phyloP scores from a whole-genome alignment of 2,797 vertebrate genomes.

The Phoeniculus purpureus region DNA sequence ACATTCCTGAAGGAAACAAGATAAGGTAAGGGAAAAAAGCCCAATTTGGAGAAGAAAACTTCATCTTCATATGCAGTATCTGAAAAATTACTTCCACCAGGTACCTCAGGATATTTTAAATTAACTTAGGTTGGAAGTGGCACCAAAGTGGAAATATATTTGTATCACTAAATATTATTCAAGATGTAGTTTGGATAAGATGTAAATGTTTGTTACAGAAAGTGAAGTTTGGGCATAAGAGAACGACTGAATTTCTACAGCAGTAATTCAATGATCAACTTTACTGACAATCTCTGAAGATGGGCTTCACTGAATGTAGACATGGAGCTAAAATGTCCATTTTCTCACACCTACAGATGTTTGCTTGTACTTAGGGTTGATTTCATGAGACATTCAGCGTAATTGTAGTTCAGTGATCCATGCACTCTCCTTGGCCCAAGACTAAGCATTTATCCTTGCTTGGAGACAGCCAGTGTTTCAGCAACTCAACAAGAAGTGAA shows the following conservation, averaged over 20 bases:
- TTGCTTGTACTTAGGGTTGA: background rate
- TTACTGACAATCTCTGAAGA: background rate
- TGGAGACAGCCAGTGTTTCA: background rate
- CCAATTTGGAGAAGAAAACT: background rate
- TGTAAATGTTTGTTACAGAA: background rate
- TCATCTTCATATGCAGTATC: background rate
- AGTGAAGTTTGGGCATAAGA: background rate
- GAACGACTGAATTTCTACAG: background rate
- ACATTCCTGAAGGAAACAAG: background rate
- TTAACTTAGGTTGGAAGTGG: background rate
- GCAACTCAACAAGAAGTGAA: background rate
- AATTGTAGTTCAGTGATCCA: background rate
- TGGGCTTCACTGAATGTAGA: background rate
- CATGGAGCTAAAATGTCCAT: background rate
- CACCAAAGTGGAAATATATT: background rate
- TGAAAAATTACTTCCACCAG: background rate
- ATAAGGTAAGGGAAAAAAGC: background rate
- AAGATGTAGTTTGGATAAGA: background rate
- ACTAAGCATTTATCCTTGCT: too few species aligned
- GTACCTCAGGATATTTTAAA: background rate
- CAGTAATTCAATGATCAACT: background rate
- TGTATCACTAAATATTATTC: background rate
- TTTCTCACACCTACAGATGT: background rate
- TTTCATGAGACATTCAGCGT: background rate
- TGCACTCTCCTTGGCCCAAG: background rate